Evolutionary conservation across 2,113 vertebrate species (phyloP), one percentile per base, ranked within the genome.

Genomic region (Bucco capensis): DNA sequence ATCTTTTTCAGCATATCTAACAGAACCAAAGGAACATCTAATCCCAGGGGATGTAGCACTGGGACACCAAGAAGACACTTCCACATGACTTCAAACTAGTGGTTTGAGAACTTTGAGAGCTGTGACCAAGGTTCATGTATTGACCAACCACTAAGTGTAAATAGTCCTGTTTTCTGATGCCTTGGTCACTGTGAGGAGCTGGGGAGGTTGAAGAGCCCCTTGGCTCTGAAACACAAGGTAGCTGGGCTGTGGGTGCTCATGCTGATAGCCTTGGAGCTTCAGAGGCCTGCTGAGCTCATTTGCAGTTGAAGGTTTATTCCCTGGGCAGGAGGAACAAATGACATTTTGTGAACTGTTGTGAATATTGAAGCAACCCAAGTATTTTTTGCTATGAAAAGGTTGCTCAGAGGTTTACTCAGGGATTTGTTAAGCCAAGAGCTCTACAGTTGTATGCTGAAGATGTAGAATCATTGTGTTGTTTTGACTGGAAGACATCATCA

Each of bases 1-100:
- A 95, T 98, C 37, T 97, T 97, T 81, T 96, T 95, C 14, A 76
- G 79, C 47, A 75, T 94, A 57, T 94, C 90, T 24, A 80, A 78
- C 58, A 90, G 92, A 85, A 79, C 31, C 38, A 14, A 94, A 90
- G n/a, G 94, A 96, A 80, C 1, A 1, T 4, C 0, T 5, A 0
- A 2, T 40, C 15, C 40, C 9, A 8, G 58, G 30, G 56, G 69
- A 49, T 6, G 37, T 38, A 37, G 18, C 0, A 10, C 10, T 2
- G 25, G 13, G 30, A 22, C 40, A 12, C 31, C 30, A 12, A 27
- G 66, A 11, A 35, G 56, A 28, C 3, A 2, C 30, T 60, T 23
- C 49, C 25, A 31, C 0, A 2, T 31, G 4, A 6, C 21, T 62
- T 51, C 67, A 58, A 69, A 27, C 24, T 4, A 9, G 2, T 35